Percentiles rank a stretch among this genome's conserved stretches.
Conservation (phyloP, 2,113 vertebrate genomes). For the Puma concolor region DNA sequence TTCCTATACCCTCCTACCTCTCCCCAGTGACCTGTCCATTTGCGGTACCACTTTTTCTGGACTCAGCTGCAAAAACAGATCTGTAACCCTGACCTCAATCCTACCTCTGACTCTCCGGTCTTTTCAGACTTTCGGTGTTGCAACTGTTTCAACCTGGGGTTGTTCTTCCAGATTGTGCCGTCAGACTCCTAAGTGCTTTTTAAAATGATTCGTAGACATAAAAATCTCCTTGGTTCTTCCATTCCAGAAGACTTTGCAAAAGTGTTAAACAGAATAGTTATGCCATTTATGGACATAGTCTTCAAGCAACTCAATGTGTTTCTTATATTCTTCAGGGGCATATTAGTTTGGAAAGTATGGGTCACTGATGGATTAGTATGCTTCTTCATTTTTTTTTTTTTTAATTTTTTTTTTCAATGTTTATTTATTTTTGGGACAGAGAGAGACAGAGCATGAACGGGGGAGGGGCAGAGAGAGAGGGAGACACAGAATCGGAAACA, state of each 20-base stretch:
- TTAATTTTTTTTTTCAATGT: too few relatives aligned
- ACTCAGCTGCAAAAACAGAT: not conserved
- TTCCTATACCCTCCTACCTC: accelerated
- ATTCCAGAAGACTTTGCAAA: not conserved
- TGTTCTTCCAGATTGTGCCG: not conserved
- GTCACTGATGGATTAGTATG: not conserved
- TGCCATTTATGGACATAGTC: not conserved
- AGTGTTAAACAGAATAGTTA: slow-evolving; percentile 10
- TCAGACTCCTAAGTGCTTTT: not conserved
- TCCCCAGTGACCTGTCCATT: not conserved
- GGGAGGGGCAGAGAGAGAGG: too few relatives aligned
- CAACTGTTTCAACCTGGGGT: not conserved
- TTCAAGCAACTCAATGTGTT: not conserved
- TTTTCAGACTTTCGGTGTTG: not conserved
- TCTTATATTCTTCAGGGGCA: not conserved
- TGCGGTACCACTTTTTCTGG: not conserved
- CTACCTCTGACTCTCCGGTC: too few relatives aligned
- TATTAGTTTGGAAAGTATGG: not conserved
- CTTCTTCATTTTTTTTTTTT: not conserved
- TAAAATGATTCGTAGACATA: not conserved
- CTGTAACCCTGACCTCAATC: not conserved
- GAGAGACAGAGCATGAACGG: too few relatives aligned
- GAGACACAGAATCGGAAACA: too few relatives aligned
- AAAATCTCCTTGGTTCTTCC: not conserved
- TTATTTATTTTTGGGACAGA: too few relatives aligned